A percentile compares a stretch with the other conserved stretches of the same genome.
These are phyloP conservation scores for Lordiphosa clarofinis DNA, from an alignment of 1,140 invertebrate genomes.

Conservation along the genomic window DNA sequence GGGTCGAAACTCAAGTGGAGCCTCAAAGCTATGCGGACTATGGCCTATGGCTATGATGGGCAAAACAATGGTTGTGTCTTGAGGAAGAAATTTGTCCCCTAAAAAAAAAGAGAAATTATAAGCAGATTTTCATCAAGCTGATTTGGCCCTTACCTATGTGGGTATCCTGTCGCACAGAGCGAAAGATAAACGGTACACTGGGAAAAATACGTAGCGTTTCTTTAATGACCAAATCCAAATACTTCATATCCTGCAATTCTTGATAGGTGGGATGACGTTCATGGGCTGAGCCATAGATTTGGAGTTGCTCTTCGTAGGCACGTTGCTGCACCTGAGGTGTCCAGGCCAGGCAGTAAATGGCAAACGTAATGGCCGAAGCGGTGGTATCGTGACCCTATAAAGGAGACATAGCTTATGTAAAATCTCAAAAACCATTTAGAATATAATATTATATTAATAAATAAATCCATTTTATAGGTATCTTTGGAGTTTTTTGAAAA, in stretches of 20 bases:
- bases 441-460: too few species aligned
- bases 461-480: too few species aligned
- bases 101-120: neutral
- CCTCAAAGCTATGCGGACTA: slow-evolving; percentile 81
- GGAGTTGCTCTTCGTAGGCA: slow-evolving; percentile 80
- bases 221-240: slow-evolving; percentile 85
- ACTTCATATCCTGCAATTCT: slow-evolving; percentile 84
- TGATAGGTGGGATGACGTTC: slow-evolving; percentile 80
- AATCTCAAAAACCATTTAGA: too few species aligned
- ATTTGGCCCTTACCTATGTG: slow-evolving; percentile 36
- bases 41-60: slow-evolving; percentile 43
- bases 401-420: too few species aligned
- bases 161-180: slow-evolving; percentile 59
- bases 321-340: slow-evolving; percentile 66
- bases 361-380: slow-evolving; percentile 72
- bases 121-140: too few species aligned
- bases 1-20: slow-evolving; percentile 87
- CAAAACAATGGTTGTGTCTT: slow-evolving; percentile 39
- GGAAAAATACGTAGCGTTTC: slow-evolving; percentile 85
- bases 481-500: too few species aligned
- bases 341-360: slow-evolving; percentile 61
- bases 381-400: slow-evolving; percentile 79
- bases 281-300: slow-evolving; percentile 79
- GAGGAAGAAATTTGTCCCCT: slow-evolving; percentile 46
- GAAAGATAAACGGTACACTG: slow-evolving; percentile 84